Percentiles rank a stretch among this genome's conserved stretches.
phyloP scores from a whole-genome alignment of 2,888 invertebrate species.

The Lydus trimaculatus region DNA sequence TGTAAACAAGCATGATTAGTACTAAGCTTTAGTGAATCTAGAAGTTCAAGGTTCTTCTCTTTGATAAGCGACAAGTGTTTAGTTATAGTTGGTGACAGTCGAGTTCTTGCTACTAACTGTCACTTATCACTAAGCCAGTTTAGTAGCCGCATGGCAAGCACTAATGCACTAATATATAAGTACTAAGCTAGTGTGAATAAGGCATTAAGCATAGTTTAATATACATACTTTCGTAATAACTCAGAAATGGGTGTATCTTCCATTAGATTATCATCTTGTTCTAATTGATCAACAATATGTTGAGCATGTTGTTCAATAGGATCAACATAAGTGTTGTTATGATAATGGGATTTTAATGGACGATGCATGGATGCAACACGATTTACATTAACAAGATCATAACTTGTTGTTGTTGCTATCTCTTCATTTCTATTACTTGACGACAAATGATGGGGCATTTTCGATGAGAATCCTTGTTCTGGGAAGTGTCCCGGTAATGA shows the following conservation, averaged over 20 bases:
- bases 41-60: no score
- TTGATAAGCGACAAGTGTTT: no score
- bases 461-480: background rate
- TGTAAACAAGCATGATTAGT: no score
- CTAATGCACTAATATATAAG: no score
- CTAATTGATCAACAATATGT: conserved; percentile 71
- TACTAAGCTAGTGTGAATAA: background rate
- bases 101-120: no score
- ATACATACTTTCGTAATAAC: conserved; percentile 70
- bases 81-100: no score
- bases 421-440: background rate
- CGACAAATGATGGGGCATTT: background rate
- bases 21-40: no score
- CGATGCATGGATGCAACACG: background rate
- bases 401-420: background rate
- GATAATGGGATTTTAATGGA: background rate
- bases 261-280: conserved; percentile 70
- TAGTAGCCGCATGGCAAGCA: no score
- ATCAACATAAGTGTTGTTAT: background rate
- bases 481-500: background rate
- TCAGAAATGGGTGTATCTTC: conserved; percentile 70
- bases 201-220: no score
- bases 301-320: conserved; percentile 63
- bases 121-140: no score
- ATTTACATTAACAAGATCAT: background rate